phyloP scores from a whole-genome alignment of 1,140 invertebrate species.

The Mizuhopecten yessoensis region DNA sequence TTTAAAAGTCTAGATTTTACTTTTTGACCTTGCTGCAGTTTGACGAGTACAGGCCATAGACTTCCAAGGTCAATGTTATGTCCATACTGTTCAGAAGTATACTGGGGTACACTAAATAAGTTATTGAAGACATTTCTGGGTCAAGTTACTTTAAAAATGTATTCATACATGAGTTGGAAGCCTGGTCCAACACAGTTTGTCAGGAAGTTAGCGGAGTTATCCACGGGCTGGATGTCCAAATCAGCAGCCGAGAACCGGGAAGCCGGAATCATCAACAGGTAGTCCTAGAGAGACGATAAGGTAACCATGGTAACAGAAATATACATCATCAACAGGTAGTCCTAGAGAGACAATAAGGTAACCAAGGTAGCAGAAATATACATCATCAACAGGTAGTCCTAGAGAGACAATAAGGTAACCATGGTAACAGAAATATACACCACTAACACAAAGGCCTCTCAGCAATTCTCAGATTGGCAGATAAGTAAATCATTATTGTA shows the following conservation, averaged over 20 bases:
- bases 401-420: conserved; percentile 53
- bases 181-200: conserved; percentile 89
- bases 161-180: conserved; percentile 59
- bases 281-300: conserved; percentile 84
- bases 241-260: conserved; percentile 89
- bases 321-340: conserved; percentile 93
- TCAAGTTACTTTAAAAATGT: not conserved
- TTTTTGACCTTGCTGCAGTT: no score
- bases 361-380: no score
- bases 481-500: no score
- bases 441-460: conserved; percentile 91
- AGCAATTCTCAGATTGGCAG: no score
- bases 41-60: no score
- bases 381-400: conserved; percentile 92
- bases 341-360: conserved; percentile 74
- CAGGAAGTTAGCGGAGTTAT: conserved; percentile 95
- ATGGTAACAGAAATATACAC: no score
- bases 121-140: not conserved
- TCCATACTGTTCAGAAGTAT: no score
- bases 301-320: no score
- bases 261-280: conserved; percentile 92
- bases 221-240: conserved; percentile 89
- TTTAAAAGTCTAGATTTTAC: no score
- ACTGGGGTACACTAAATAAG: no score
- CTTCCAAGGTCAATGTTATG: no score